phyloP scores from a whole-genome alignment of 2,113 vertebrate species.

The Hiodon alosoides region DNA sequence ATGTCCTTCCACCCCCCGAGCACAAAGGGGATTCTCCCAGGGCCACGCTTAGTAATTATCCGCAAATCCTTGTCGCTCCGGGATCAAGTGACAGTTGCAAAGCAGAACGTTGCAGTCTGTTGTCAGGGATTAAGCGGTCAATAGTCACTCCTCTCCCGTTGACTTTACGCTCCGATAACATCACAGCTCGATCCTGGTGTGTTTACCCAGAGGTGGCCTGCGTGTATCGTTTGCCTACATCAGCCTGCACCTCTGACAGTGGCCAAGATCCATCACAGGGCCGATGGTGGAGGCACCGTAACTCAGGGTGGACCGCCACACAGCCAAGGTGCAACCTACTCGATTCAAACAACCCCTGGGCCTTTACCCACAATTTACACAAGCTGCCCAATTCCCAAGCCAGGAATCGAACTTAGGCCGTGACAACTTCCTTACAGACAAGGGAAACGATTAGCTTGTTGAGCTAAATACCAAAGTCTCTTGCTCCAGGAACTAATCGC shows the following conservation, averaged over 20 bases:
- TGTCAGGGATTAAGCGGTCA: conserved; percentile 46
- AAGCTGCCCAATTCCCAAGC: no score
- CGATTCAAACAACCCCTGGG: background rate
- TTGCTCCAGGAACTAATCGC: no score
- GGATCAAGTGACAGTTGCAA: conserved; percentile 47
- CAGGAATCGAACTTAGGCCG: no score
- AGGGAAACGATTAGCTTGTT: no score
- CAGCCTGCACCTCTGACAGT: background rate
- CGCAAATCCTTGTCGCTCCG: conserved; percentile 43
- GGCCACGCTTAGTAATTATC: conserved; percentile 41
- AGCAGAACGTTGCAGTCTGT: conserved; percentile 28
- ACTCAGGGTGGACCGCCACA: background rate
- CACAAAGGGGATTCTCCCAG: conserved; percentile 10
- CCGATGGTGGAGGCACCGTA: no score
- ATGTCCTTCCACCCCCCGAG: conserved; percentile 12
- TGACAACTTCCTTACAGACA: no score
- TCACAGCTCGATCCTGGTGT: conserved; percentile 28
- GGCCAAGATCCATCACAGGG: no score
- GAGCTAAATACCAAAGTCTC: no score
- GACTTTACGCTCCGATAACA: conserved; percentile 34
- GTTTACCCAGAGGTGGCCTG: conserved; percentile 4
- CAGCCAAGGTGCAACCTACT: background rate
- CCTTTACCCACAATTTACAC: background rate
- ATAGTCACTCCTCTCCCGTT: conserved; percentile 31
- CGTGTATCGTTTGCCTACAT: background rate